Conservation (phyloP, 2,888 invertebrate genomes). For the Apodemia hepburni region DNA sequence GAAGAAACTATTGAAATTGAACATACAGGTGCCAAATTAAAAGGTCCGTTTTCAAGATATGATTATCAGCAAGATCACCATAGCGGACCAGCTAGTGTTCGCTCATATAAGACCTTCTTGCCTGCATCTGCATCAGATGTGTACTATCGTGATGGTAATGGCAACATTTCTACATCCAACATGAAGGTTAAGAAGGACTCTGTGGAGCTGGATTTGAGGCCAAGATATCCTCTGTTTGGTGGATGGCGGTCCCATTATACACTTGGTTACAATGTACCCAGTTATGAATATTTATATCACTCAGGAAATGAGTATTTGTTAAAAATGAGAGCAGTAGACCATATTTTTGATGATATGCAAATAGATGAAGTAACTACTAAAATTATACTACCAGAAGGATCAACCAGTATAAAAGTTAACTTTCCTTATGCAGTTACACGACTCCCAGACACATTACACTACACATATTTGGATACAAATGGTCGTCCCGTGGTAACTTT, state of each 20-base stretch:
- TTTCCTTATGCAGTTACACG: slow-evolving; percentile 91
- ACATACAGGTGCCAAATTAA: slow-evolving; percentile 95
- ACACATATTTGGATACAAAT: slow-evolving; percentile 96
- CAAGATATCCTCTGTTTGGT: slow-evolving; percentile 98
- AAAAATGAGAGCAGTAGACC: slow-evolving; percentile 97
- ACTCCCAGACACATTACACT: slow-evolving; percentile 87
- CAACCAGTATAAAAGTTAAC: slow-evolving; percentile 88
- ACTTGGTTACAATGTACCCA: slow-evolving; percentile 98
- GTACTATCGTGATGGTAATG: slow-evolving; percentile 98
- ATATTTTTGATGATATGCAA: slow-evolving; percentile 97
- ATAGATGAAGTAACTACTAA: slow-evolving; percentile 93
- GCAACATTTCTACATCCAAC: slow-evolving; percentile 98
- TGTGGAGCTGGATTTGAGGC: slow-evolving; percentile 97
- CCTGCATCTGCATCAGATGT: slow-evolving; percentile 96
- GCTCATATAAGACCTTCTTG: slow-evolving; percentile 92
- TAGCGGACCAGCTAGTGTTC: slow-evolving; percentile 93
- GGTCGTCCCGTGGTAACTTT: slow-evolving; percentile 95
- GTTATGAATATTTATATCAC: slow-evolving; percentile 96
- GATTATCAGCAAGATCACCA: slow-evolving; percentile 97
- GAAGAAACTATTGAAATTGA: slow-evolving; percentile 96
- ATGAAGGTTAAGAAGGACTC: slow-evolving; percentile 93
- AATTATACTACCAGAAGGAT: slow-evolving; percentile 96
- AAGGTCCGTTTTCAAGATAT: slow-evolving; percentile 97
- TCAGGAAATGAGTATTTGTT: slow-evolving; percentile 89
- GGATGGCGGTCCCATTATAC: slow-evolving; percentile 99